phyloP scores from a whole-genome alignment of 2,888 invertebrate genomes.

The Liopterus haemorrhoidalis region DNA sequence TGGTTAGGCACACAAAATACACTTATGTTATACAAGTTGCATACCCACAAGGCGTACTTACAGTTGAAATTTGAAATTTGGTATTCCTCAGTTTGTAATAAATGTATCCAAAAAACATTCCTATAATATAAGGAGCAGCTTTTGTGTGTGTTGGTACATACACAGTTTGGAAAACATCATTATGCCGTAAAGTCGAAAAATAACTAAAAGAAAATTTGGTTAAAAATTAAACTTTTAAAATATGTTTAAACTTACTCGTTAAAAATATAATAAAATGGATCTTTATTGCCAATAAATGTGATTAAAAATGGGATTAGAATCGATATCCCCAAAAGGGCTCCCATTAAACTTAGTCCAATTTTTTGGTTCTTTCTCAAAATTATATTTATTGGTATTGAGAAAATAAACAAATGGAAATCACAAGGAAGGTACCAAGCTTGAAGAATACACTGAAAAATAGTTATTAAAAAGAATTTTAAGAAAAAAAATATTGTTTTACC shows the following conservation, averaged over 20 bases:
- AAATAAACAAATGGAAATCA: conserved; percentile 62
- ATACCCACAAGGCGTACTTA: conserved; percentile 31
- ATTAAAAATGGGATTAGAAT: conserved; percentile 50
- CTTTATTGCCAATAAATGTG: conserved; percentile 35
- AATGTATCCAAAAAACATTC: conserved; percentile 51
- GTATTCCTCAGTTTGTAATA: conserved; percentile 41
- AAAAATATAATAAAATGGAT: conserved; percentile 7
- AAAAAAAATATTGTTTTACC: too few species aligned
- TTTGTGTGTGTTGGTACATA: conserved; percentile 49
- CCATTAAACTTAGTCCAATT: conserved; percentile 41
- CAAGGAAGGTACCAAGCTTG: conserved; percentile 65
- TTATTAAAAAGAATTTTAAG: too few species aligned
- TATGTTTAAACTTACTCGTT: conserved; percentile 11
- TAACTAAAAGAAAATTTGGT: too few species aligned
- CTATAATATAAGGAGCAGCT: conserved; percentile 54
- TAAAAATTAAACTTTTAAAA: not conserved
- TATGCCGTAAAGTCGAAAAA: conserved; percentile 3
- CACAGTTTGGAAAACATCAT: conserved; percentile 10
- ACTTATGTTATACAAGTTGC: not conserved
- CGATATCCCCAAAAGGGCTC: conserved; percentile 43
- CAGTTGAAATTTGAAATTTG: conserved; percentile 39
- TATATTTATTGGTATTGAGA: conserved; percentile 49
- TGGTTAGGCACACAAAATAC: not conserved
- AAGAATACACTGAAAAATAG: conserved; percentile 58
- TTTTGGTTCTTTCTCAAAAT: conserved; percentile 45